Evolutionary conservation across 2,797 vertebrate genomes (phyloP).

Genomic region (Gymnothorax reevesii): DNA sequence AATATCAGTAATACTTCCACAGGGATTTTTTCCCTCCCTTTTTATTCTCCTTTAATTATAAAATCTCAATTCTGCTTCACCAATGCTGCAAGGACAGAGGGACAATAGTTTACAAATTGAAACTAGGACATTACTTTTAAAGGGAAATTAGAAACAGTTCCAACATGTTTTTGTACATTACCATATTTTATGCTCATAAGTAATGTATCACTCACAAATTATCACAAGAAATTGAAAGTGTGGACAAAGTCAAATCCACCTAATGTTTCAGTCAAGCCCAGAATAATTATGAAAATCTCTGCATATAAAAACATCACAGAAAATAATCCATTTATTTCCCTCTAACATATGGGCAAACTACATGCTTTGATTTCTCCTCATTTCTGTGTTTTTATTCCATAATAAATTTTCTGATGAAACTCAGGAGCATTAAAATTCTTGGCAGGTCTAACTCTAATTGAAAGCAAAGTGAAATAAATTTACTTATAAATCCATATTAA

Average conservation of each 20-base stretch:
- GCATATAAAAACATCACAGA: too few relatives aligned
- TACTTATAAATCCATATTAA: too few relatives aligned
- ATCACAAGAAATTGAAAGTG: constrained; percentile 1
- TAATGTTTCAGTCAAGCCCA: too few relatives aligned
- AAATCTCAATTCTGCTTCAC: neutral
- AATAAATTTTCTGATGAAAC: too few relatives aligned
- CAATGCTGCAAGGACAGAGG: neutral
- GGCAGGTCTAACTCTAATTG: too few relatives aligned
- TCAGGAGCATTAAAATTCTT: too few relatives aligned
- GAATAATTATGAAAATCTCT: too few relatives aligned
- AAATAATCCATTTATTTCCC: too few relatives aligned
- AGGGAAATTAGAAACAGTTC: neutral
- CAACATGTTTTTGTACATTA: neutral
- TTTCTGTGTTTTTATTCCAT: too few relatives aligned
- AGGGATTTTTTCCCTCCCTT: neutral
- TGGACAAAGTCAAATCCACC: neutral
- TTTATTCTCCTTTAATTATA: neutral
- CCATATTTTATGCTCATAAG: neutral
- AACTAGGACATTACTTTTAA: neutral
- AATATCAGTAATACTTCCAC: neutral
- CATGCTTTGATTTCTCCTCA: too few relatives aligned
- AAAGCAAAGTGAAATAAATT: too few relatives aligned
- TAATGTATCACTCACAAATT: neutral
- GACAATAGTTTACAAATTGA: neutral
- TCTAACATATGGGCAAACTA: too few relatives aligned